These are phyloP conservation scores for Onchidella celtica DNA, from an alignment of 2,888 invertebrate species.

Conservation along the genomic window DNA sequence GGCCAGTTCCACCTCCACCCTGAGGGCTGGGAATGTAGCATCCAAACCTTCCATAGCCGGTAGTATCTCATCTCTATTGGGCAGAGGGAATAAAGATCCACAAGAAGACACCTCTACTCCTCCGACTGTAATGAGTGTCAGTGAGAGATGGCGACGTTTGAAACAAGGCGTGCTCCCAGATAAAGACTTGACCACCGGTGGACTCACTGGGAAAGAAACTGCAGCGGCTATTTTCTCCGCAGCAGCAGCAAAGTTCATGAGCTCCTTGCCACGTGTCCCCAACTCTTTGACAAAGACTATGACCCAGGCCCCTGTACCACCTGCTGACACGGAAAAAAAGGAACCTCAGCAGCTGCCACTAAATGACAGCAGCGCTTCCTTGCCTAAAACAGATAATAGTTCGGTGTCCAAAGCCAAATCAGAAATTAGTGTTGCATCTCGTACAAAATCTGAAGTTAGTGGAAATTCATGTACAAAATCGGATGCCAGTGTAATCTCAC, in stretches of 20 bases:
- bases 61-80: conserved; percentile 36
- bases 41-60: conserved; percentile 38
- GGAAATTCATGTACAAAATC: too few species aligned
- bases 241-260: conserved; percentile 41
- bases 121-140: conserved; percentile 1
- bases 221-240: conserved; percentile 34
- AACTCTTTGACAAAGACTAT: not conserved
- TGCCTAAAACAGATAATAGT: not conserved
- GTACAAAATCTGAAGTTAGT: too few species aligned
- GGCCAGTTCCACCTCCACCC: conserved; percentile 29
- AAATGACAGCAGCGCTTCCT: not conserved
- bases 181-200: not conserved
- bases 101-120: not conserved
- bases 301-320: not conserved
- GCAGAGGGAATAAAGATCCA: conserved; percentile 20
- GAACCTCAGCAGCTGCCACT: too few species aligned
- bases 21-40: not conserved
- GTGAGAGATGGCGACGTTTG: conserved; percentile 35
- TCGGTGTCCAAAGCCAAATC: not conserved
- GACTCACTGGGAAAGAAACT: not conserved
- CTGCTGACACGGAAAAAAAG: too few species aligned
- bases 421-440: not conserved
- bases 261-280: conserved; percentile 24
- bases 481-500: too few species aligned
- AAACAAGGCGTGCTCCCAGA: conserved; percentile 32